phyloP scores from a whole-genome alignment of 30 jellyfish, hydroid and myxozoan species.

The Chrysaora quinquecirrha region DNA sequence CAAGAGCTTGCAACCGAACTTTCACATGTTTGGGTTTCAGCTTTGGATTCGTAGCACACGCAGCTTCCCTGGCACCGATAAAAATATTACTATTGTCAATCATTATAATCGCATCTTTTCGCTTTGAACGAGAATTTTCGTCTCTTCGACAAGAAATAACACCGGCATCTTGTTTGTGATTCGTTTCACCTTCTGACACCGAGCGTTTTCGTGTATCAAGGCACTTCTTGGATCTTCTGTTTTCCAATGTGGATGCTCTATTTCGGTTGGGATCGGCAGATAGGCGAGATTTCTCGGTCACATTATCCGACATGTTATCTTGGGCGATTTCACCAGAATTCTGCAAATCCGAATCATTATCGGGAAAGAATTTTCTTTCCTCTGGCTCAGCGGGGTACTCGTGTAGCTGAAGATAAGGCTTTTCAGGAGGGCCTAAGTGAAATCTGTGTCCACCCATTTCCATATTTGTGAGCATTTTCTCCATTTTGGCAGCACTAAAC shows the following conservation, averaged over 20 bases:
- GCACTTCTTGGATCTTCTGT: neutral
- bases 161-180: neutral
- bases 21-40: slow-evolving; percentile 85
- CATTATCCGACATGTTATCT: too few relatives aligned
- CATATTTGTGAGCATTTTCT: slow-evolving; percentile 14
- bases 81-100: slow-evolving; percentile 90
- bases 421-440: neutral
- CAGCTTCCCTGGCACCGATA: slow-evolving; percentile 95
- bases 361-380: too few relatives aligned
- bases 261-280: slow-evolving; percentile 14
- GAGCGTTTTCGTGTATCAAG: slow-evolving; percentile 39
- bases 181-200: slow-evolving; percentile 49
- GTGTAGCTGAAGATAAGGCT: slow-evolving; percentile 7
- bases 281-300: neutral
- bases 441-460: slow-evolving; percentile 30
- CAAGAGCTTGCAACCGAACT: slow-evolving; percentile 73
- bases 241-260: slow-evolving; percentile 50
- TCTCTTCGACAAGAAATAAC: neutral
- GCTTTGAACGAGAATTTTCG: neutral
- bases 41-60: slow-evolving; percentile 70
- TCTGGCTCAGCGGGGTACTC: neutral
- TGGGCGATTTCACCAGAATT: too few relatives aligned
- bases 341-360: too few relatives aligned
- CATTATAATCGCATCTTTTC: slow-evolving; percentile 59
- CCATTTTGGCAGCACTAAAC: neutral